Percentiles rank a stretch among this genome's conserved stretches.
Evolutionary conservation across 2,113 vertebrate genomes (phyloP).

Genomic region (Rhombomys opimus): DNA sequence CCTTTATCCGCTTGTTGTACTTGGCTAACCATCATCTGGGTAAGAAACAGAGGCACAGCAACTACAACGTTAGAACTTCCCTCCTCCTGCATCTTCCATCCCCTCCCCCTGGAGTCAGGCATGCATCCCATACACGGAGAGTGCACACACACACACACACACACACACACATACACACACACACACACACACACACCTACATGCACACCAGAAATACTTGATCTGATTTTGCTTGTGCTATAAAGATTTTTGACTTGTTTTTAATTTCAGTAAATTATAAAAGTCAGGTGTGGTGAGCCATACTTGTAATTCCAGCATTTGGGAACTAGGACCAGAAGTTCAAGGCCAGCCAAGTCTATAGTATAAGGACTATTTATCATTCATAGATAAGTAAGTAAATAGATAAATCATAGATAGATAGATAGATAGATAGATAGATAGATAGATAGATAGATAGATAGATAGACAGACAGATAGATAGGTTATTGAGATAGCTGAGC

Average conservation of each 20-base stretch:
- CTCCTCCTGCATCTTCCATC: too few relatives aligned
- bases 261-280: slow-evolving; percentile 11
- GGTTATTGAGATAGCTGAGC: too few relatives aligned
- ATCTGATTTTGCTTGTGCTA: neutral
- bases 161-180: neutral
- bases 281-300: neutral
- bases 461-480: neutral
- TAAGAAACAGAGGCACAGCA: slow-evolving; percentile 8
- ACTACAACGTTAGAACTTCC: neutral
- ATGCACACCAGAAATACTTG: neutral
- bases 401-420: neutral
- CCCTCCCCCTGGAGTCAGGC: neutral
- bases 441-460: neutral
- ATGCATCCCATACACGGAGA: neutral
- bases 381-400: neutral
- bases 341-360: neutral
- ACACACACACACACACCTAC: neutral
- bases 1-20: neutral
- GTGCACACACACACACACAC: neutral
- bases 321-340: neutral
- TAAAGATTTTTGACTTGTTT: neutral
- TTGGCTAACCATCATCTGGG: neutral
- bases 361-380: neutral
- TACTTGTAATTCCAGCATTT: neutral
- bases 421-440: neutral